Evolutionary conservation across 2,797 vertebrate species (phyloP).

Genomic region (Lagodon rhomboides): DNA sequence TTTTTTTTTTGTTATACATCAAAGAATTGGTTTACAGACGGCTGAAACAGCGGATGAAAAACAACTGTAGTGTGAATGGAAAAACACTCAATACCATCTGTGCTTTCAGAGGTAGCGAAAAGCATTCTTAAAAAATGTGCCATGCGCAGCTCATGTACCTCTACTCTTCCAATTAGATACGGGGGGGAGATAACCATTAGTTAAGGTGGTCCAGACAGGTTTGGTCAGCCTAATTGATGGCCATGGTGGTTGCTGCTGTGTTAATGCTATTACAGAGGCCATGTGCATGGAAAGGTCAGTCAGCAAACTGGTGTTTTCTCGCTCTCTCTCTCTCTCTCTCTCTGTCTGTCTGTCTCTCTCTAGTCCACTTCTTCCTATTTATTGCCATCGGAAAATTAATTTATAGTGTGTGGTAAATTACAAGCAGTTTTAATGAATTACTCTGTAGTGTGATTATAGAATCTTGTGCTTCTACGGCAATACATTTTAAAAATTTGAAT

Average conservation of each 20-base stretch:
- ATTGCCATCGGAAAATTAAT: conserved; percentile 44
- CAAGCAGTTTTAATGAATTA: conserved; percentile 40
- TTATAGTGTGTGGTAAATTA: conserved; percentile 51
- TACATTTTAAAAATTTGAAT: conserved; percentile 5
- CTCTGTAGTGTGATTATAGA: conserved; percentile 21
- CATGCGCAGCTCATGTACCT: conserved; percentile 25
- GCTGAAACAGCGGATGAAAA: conserved; percentile 31
- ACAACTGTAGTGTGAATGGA: conserved; percentile 2
- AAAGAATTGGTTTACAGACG: conserved; percentile 45
- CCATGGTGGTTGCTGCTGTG: conserved; percentile 70
- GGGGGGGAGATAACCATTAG: conserved; percentile 47
- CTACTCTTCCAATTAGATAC: conserved; percentile 45
- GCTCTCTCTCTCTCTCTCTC: conserved; percentile 14
- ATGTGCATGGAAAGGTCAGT: conserved; percentile 80
- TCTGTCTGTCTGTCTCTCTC: not conserved
- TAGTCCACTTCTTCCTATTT: conserved; percentile 43
- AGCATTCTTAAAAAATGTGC: conserved; percentile 7
- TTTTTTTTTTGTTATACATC: conserved; percentile 46
- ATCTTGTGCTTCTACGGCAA: conserved; percentile 13
- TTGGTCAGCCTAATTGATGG: conserved; percentile 79
- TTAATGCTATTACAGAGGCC: conserved; percentile 82
- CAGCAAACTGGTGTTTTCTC: conserved; percentile 61
- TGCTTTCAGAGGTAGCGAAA: conserved; percentile 27
- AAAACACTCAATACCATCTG: not conserved
- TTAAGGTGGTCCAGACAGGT: conserved; percentile 59